Evolutionary conservation across 1,140 invertebrate species (phyloP), one percentile per base, ranked within the genome.

Genomic region (Drosophila hydei): DNA sequence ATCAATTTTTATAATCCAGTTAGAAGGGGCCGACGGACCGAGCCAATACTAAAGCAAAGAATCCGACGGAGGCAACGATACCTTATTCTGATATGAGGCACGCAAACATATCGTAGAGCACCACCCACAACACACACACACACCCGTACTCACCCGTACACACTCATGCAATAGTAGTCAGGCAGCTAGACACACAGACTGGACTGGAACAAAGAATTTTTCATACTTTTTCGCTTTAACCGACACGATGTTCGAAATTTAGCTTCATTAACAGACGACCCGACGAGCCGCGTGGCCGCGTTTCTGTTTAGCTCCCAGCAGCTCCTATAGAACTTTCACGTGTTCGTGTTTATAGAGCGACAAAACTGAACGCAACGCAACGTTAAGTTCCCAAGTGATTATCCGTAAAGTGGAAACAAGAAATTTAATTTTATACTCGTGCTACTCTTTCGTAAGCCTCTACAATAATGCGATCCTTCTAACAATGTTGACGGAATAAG

Each of bases 1-100:
- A 90, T 90, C 88, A 90, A 90, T 90, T 88, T 90, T 89, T 90
- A 83, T 90, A 90, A 90, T 90, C 88, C 88, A 84, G 76, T 90
- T 90, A 90, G 81, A 72, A 45, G 56, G 74, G 69, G 71, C 56
- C 55, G 40, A 75, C 54, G 47, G 48, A 42, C 47, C 50, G 23
- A 56, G 38, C 43, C 58, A 64, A 69, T 42, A 52, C 38, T 33
- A 11, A 9, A 42, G n/a, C 12, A 64, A 25, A 61, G 16, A 38
- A 65, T 40, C 25, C 33, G 42, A 74, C 33, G 27, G 40, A 56
- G 42, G 45, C 27, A 25, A 43, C 45, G 2, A 38, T 40, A 27
- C 45, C 33, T 30, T 40, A 14, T 33, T 33, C 58, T 71, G 79
- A 85, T 85, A 85, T 63, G 69, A 52, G 64, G 55, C 81, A 85